These are phyloP conservation scores for Limonius californicus DNA, from an alignment of 1,140 invertebrate genomes.

Conservation along the genomic window DNA sequence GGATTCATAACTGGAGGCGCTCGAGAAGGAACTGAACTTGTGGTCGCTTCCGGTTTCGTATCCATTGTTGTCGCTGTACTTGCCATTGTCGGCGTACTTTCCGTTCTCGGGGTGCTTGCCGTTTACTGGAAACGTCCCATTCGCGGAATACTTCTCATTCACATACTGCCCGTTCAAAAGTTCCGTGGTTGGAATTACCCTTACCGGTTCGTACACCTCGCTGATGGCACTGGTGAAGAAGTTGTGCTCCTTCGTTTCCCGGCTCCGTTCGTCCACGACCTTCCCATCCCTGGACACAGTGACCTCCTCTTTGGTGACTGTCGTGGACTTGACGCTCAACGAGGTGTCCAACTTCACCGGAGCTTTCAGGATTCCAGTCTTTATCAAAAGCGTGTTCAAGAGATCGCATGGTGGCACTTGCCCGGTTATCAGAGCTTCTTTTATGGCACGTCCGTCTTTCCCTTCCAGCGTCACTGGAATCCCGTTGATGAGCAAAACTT, in stretches of 20 bases:
- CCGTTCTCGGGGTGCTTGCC: slow-evolving; percentile 5
- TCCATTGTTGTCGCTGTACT: slow-evolving; percentile 27
- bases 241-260: slow-evolving; percentile 71
- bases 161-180: slow-evolving; percentile 32
- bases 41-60: slow-evolving; percentile 30
- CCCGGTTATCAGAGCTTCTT: slow-evolving; percentile 65
- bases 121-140: slow-evolving; percentile 19
- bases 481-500: slow-evolving; percentile 71
- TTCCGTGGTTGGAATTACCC: slow-evolving; percentile 49
- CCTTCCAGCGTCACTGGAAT: slow-evolving; percentile 66
- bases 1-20: slow-evolving; percentile 45
- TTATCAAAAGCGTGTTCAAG: slow-evolving; percentile 66
- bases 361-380: slow-evolving; percentile 63
- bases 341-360: slow-evolving; percentile 71
- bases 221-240: slow-evolving; percentile 65
- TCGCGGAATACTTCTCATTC: slow-evolving; percentile 5
- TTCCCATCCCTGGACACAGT: slow-evolving; percentile 65
- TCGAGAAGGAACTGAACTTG: slow-evolving; percentile 44
- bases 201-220: slow-evolving; percentile 66
- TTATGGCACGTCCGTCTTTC: slow-evolving; percentile 66
- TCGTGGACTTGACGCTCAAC: slow-evolving; percentile 67
- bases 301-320: slow-evolving; percentile 70
- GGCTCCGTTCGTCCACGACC: slow-evolving; percentile 66
- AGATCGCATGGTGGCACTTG: slow-evolving; percentile 69
- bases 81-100: slow-evolving; percentile 21